Evolutionary conservation across 2,888 invertebrate species (phyloP), one percentile per base, ranked within the genome.

Genomic region (Netelia virgata): DNA sequence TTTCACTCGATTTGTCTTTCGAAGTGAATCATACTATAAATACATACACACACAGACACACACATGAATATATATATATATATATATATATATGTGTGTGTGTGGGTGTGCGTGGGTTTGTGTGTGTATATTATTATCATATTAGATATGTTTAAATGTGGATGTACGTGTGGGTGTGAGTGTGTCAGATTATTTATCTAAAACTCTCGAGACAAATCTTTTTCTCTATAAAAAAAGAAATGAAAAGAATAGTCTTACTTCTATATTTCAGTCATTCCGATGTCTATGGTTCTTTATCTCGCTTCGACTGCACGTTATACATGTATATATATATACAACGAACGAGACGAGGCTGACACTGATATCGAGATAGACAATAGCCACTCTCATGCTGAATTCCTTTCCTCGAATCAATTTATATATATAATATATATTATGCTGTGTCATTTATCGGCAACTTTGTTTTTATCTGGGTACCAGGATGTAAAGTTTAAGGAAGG

Each of bases 141-240:
- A 47, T 10, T 61, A 74, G 53, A 53, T 79, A 79, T 63, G 75
- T 75, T 61, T 41, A 79, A 76, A 70, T 78, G 68, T 79, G 79
- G 70, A 79, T 79, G 72, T 82, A 82, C 74, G 86, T 84, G 66
- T 55, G 84, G 61, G 82, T 76, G 66, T 84, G 84, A 57, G 72
- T 82, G 82, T 84, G 82, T 72, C 61, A 84, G 57, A 82, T 86
- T 23, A 76, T 82, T 79, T 84, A 50, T 75, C 50, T 64, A 75
- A 83, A 36, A 53, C 9, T 68, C 43, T 83, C 61, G 14, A 10
- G 69, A 78, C 57, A 53, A 68, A 11, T 64, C 55, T 79, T 50
- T 75, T n/a, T 66, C 75, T 78, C 74, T 72, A 18, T 8, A 20
- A 63, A 57, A 55, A 28, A 66, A 50, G 8, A 16, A 18, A 23